These are phyloP conservation scores for Sarcophilus harrisii DNA, from an alignment of 2,797 vertebrate species.

Conservation along the genomic window DNA sequence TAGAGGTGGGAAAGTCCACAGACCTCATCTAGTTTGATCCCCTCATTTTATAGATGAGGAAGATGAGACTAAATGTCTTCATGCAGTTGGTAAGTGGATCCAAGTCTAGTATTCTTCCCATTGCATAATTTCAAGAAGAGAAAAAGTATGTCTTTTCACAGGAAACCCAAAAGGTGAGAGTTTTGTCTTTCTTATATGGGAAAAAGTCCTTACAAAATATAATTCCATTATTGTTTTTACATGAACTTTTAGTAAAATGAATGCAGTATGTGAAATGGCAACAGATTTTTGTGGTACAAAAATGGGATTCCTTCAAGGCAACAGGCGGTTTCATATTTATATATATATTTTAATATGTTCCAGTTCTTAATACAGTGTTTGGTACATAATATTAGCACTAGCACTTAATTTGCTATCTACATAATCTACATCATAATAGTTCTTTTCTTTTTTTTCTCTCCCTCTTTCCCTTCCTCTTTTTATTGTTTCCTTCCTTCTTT, in stretches of 20 bases:
- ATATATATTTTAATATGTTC: neutral
- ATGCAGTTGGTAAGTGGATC: neutral
- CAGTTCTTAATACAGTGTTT: neutral
- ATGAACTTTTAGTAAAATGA: neutral
- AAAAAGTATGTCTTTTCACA: neutral
- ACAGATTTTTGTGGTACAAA: neutral
- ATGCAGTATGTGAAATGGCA: neutral
- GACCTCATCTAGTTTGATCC: neutral
- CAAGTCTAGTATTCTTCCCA: neutral
- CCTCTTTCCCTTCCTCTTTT: too few species aligned
- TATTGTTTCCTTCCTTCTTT: too few species aligned
- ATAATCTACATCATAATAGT: neutral
- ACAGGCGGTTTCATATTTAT: neutral
- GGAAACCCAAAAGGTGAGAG: neutral
- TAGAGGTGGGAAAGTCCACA: neutral
- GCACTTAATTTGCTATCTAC: too few species aligned
- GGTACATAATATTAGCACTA: neutral
- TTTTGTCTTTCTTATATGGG: neutral
- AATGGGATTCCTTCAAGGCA: neutral
- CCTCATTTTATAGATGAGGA: neutral
- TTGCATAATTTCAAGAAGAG: neutral
- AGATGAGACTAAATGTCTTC: neutral
- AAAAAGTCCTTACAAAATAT: neutral
- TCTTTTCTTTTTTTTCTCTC: neutral
- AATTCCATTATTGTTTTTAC: neutral